Evolutionary conservation across 2,113 vertebrate species (phyloP), one percentile per base, ranked within the genome.

Genomic region (Lampris incognitus): DNA sequence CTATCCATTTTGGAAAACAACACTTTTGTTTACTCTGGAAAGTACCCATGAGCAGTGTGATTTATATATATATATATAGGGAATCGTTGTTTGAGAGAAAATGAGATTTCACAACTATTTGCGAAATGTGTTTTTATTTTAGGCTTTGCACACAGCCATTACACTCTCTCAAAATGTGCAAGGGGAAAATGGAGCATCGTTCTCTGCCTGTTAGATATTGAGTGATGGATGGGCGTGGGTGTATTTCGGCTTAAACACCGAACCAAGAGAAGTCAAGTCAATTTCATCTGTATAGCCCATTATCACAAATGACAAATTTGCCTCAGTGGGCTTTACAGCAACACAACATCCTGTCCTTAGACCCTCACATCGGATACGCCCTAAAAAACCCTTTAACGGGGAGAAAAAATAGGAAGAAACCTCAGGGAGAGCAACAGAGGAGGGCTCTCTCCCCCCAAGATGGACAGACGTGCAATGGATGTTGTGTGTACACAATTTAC

Each of bases 71-170:
- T 24, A 24, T 80, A 67, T 75, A 74, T 70, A 56, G 50, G 46
- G 50, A 64, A 42, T 56, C 41, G 66, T 78, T 87, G 87, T 90
- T 85, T 86, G 81, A 9, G 57, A 49, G 76, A 78, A 58, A 85
- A 88, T 82, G 81, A 68, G 64, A 79, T 84, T 78, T 52, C 11
- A 39, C 62, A 49, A 51, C n/a, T 63, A 72, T 85, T 88, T 79
- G 64, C 39, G 46, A 66, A 71, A 79, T 78, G 42, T 58, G 66
- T 71, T 79, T 72, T 37, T 24, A 57, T 56, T 39, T 6, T 9
- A 38, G 24, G 24, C 24, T 24, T 24, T 24, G 51, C 46, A 57
- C 38, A 36, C 11, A 60, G 65, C 68, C 51, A n/a, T 42, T 73
- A 55, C 48, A 63, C 41, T 56, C 46, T 36, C 67, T 57, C 44